phyloP scores from a whole-genome alignment of 2,797 vertebrate species.

The Pogonophryne albipinna region DNA sequence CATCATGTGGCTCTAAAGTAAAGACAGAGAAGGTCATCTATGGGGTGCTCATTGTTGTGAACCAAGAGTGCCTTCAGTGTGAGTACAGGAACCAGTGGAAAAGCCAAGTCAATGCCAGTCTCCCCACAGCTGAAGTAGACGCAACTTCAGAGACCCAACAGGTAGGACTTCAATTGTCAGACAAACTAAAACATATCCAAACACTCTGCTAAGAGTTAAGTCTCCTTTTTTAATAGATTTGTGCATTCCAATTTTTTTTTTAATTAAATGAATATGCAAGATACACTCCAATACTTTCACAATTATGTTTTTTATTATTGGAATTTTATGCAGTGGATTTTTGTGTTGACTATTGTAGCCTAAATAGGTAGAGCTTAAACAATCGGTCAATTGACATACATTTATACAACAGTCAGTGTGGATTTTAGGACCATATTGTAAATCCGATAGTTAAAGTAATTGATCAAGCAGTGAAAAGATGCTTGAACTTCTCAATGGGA shows the following conservation, averaged over 20 bases:
- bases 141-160: slow-evolving; percentile 19
- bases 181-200: neutral
- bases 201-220: neutral
- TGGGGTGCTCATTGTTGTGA: slow-evolving; percentile 16
- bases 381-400: neutral
- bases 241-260: neutral
- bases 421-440: neutral
- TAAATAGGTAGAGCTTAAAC: neutral
- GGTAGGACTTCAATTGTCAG: neutral
- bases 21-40: slow-evolving; percentile 20
- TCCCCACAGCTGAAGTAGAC: neutral
- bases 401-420: no score
- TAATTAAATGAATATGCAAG: neutral
- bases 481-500: no score
- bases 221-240: neutral
- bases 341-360: neutral
- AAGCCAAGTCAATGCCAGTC: slow-evolving; percentile 17
- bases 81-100: slow-evolving; percentile 28
- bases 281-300: neutral
- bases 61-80: slow-evolving; percentile 31
- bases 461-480: neutral
- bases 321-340: neutral
- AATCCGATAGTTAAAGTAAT: neutral
- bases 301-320: neutral
- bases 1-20: slow-evolving; percentile 23